phyloP scores from a whole-genome alignment of 2,797 vertebrate genomes.

The Pangasius sanitwongsei region DNA sequence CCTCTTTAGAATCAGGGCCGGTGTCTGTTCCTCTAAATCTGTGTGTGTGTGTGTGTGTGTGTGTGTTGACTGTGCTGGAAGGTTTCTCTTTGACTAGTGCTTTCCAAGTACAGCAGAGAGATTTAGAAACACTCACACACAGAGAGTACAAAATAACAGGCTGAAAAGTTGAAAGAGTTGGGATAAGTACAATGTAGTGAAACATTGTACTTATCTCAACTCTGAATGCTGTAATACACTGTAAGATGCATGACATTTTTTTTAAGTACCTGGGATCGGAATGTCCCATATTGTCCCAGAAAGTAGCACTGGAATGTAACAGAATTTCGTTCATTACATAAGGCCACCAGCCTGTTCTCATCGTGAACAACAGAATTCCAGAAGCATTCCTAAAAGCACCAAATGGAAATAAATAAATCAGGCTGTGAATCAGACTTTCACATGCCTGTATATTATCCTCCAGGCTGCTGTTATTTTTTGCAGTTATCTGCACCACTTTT shows the following conservation, averaged over 20 bases:
- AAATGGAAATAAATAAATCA: background rate
- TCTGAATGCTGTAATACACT: background rate
- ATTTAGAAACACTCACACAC: background rate
- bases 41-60: background rate
- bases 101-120: background rate
- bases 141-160: background rate
- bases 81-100: background rate
- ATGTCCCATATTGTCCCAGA: background rate
- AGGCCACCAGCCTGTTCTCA: background rate
- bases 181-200: background rate
- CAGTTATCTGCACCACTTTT: too few species aligned
- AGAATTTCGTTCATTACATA: background rate
- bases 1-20: conserved; percentile 1
- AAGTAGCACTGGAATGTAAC: background rate
- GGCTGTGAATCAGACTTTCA: background rate
- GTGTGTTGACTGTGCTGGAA: background rate
- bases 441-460: background rate
- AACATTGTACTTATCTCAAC: background rate
- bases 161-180: background rate
- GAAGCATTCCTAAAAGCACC: background rate
- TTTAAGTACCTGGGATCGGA: background rate
- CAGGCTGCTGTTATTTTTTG: too few species aligned
- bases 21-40: background rate
- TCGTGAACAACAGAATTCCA: background rate
- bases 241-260: background rate